phyloP scores from a whole-genome alignment of 2,113 vertebrate genomes.

The Microcebus murinus region DNA sequence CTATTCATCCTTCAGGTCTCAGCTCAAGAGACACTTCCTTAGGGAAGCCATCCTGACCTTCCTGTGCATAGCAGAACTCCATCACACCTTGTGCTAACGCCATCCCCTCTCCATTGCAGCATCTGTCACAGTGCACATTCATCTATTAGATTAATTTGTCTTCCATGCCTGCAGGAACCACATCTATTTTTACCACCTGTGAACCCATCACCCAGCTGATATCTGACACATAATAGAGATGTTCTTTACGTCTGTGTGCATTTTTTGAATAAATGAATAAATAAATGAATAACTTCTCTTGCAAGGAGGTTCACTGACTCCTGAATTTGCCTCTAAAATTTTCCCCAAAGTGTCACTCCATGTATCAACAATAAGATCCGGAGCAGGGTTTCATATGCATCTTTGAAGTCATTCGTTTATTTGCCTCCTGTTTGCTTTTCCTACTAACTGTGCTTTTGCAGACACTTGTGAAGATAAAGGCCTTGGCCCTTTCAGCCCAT shows the following conservation, averaged over 20 bases:
- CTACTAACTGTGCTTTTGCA: background rate
- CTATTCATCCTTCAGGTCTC: background rate
- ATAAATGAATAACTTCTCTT: background rate
- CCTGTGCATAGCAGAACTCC: background rate
- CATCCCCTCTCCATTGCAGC: background rate
- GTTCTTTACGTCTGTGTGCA: background rate
- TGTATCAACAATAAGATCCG: background rate
- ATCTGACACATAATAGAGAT: background rate
- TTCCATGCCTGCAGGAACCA: background rate
- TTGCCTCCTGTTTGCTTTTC: background rate
- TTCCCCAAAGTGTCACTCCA: background rate
- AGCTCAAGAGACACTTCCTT: background rate
- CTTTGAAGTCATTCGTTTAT: background rate
- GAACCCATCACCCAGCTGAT: background rate
- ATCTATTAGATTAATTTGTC: background rate
- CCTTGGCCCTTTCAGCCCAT: conserved; percentile 20
- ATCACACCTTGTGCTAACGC: background rate
- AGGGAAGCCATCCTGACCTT: background rate
- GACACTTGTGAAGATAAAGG: conserved; percentile 39
- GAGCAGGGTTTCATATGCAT: background rate
- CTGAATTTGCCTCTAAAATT: background rate
- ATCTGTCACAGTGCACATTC: background rate
- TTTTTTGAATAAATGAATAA: background rate
- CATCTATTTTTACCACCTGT: background rate
- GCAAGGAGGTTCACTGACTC: background rate